These are phyloP conservation scores for Microplitis mediator DNA, from an alignment of 1,140 invertebrate genomes.

Conservation along the genomic window DNA sequence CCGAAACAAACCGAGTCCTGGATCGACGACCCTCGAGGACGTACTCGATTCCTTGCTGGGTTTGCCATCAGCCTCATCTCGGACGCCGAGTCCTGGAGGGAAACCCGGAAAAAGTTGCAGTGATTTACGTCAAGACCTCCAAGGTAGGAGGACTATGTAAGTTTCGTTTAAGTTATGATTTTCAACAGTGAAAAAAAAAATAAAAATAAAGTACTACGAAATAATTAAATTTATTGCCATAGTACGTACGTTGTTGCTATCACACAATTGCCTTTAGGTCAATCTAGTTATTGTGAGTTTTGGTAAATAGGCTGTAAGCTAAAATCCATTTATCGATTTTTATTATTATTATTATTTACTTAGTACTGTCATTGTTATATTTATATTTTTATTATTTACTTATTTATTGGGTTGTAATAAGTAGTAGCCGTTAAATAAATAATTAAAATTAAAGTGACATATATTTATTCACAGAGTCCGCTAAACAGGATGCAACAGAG, in stretches of 20 bases:
- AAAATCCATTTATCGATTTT: not conserved
- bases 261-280: not conserved
- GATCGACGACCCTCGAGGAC: constrained; percentile 88
- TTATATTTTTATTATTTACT: too few species aligned
- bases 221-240: not conserved
- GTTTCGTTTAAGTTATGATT: constrained; percentile 62
- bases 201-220: not conserved
- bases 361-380: too few species aligned
- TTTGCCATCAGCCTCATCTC: constrained; percentile 70
- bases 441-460: not conserved
- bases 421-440: too few species aligned
- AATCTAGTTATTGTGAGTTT: not conserved
- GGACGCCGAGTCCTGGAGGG: constrained; percentile 72
- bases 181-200: constrained; percentile 30
- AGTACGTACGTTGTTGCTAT: not conserved
- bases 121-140: constrained; percentile 69
- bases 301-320: not conserved
- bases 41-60: constrained; percentile 89
- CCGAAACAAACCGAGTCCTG: constrained; percentile 68
- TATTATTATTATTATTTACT: too few species aligned
- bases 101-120: constrained; percentile 69
- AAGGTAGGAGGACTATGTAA: constrained; percentile 81
- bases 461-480: constrained; percentile 51
- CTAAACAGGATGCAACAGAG: constrained; percentile 49
- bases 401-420: too few species aligned